Percentiles rank a stretch among this genome's conserved stretches.
These are phyloP conservation scores for Cybosia mesomella DNA, from an alignment of 2,888 invertebrate species.

Conservation along the genomic window DNA sequence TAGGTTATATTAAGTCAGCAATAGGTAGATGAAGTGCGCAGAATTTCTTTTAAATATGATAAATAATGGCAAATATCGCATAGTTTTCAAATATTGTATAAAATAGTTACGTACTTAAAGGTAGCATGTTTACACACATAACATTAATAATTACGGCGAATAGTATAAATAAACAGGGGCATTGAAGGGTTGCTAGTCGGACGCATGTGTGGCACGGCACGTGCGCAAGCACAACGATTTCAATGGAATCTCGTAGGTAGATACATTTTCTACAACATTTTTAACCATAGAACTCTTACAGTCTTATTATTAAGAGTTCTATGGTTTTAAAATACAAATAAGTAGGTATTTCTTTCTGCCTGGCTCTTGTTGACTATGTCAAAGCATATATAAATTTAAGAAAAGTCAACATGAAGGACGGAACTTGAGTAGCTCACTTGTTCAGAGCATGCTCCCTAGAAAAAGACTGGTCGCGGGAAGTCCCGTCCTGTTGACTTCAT, in stretches of 20 bases:
- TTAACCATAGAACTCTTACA: constrained; percentile 15
- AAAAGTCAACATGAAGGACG: background rate
- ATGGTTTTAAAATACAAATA: constrained; percentile 30
- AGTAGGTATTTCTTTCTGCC: constrained; percentile 2
- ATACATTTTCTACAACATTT: constrained; percentile 16
- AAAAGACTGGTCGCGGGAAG: no score
- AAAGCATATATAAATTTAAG: background rate
- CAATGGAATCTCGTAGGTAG: background rate
- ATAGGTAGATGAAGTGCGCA: constrained; percentile 6
- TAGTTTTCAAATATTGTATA: constrained; percentile 30
- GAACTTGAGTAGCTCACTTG: background rate
- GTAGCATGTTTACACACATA: constrained; percentile 32
- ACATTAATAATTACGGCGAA: constrained; percentile 43
- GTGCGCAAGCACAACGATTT: background rate
- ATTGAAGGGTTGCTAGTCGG: constrained; percentile 52
- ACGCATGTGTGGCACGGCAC: background rate
- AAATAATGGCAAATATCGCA: constrained; percentile 2
- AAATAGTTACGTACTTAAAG: constrained; percentile 17
- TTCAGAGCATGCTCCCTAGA: background rate
- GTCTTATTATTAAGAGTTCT: no score
- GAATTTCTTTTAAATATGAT: constrained; percentile 15
- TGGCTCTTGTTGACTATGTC: background rate
- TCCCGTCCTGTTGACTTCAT: no score
- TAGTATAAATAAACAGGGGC: constrained; percentile 47
- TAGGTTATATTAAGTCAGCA: background rate